phyloP scores from a whole-genome alignment of 2,888 invertebrate genomes.

The Yponomeuta plumbellus region DNA sequence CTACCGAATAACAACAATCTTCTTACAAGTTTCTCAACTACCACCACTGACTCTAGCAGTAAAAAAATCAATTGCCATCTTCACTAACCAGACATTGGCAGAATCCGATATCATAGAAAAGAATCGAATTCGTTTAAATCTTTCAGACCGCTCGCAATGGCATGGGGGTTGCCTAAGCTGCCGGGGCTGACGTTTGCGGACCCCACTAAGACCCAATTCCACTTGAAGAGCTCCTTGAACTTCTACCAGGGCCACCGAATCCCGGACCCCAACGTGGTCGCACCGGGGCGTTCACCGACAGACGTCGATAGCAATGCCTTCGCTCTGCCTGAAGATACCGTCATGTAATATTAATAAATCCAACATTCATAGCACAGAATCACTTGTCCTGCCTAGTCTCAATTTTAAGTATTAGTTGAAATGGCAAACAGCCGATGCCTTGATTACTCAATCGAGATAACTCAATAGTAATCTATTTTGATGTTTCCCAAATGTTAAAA shows the following conservation, averaged over 20 bases:
- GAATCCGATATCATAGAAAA: not conserved
- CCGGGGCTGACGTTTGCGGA: conserved; percentile 82
- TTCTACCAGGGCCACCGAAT: conserved; percentile 81
- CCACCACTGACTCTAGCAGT: too few relatives aligned
- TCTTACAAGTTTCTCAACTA: too few relatives aligned
- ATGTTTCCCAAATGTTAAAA: too few relatives aligned
- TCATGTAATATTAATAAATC: conserved; percentile 51
- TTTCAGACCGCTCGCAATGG: conserved; percentile 39
- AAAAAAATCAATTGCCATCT: too few relatives aligned
- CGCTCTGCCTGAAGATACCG: conserved; percentile 68
- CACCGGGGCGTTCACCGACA: conserved; percentile 77
- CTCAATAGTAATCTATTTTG: too few relatives aligned
- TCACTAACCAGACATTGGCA: too few relatives aligned
- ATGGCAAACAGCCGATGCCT: too few relatives aligned
- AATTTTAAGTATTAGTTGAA: too few relatives aligned
- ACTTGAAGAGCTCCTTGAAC: conserved; percentile 78
- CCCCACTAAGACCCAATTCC: conserved; percentile 78
- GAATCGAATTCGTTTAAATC: not conserved
- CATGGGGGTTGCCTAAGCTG: conserved; percentile 81
- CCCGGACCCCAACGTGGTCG: conserved; percentile 71
- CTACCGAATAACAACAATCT: too few relatives aligned
- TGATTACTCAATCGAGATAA: too few relatives aligned
- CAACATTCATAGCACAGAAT: too few relatives aligned
- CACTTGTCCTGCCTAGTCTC: not conserved
- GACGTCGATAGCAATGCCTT: conserved; percentile 79